Conservation (phyloP, 2,113 vertebrate genomes). For the Murina feae region DNA sequence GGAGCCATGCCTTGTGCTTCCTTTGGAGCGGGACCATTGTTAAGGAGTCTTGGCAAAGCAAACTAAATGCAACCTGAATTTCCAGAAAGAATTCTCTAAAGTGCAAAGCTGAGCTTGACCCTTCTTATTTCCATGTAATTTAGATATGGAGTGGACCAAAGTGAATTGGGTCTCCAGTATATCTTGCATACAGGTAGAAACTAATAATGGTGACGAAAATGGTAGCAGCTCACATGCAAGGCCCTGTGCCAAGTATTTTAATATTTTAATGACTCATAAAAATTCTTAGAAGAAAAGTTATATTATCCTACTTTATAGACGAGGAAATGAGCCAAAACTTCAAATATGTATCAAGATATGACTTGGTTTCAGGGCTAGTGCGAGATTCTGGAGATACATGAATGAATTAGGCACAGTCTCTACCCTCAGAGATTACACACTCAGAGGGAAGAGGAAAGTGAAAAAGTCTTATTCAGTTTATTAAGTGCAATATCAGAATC, state of each 20-base stretch:
- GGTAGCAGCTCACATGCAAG: background rate
- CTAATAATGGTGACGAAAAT: background rate
- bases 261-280: constrained; percentile 23
- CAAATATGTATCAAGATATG: background rate
- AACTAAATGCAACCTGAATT: background rate
- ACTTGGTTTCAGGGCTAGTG: background rate
- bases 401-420: background rate
- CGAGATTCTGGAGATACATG: background rate
- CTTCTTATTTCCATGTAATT: background rate
- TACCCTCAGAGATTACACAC: background rate
- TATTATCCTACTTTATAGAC: background rate
- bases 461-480: background rate
- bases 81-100: background rate
- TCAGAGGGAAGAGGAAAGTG: background rate
- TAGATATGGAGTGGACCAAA: background rate
- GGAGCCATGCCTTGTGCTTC: background rate
- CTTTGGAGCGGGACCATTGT: constrained; percentile 19
- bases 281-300: background rate
- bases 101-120: background rate
- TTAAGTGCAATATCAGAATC: background rate
- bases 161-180: background rate
- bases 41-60: background rate
- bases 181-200: background rate
- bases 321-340: background rate
- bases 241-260: background rate